Evolutionary conservation across 1,140 invertebrate species (phyloP), one percentile per base, ranked within the genome.

Genomic region (Saxidomus purpurata): DNA sequence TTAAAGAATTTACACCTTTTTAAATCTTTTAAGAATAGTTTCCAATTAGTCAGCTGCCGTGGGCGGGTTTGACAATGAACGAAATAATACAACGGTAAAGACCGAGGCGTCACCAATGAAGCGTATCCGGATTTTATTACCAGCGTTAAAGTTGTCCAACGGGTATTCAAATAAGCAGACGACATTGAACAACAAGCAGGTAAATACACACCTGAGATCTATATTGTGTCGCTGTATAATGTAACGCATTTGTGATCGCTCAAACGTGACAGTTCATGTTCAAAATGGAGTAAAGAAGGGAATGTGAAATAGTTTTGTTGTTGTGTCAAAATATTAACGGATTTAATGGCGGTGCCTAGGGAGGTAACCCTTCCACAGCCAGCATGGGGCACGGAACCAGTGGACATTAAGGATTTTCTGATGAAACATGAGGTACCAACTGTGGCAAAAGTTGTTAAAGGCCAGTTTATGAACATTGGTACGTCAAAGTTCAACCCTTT

Each of bases 381-480:
- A 55, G 97, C 98, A 93, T 99, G 98, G 98, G 97, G 97, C 76
- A 98, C 98, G 92, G 97, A 98, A 92, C 97, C 97, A 11, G 97
- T 97, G 89, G 97, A 98, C 93, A 96, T 98, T 28, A 97, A 97
- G 90, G 98, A 98, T 93, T 98, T 98, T 94, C 97, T 98, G 40
- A 96, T 97, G 92, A 98, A 98, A 93, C 97, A 97, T 91, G 97
- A 97, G 69, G 96, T 98, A 77, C 98, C 98, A 13, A 97, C 97
- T 90, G 97, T 99, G 89, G 98, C 98, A 84, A 98, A 98, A 96
- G 98, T 99, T 91, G 97, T 98, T 87, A 98, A 99, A 96, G 98
- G 98, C 82, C 98, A 98, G 94, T 99, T 98, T 96, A 97, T 98
- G 82, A 97, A 97, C 36, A 96, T 99, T 19, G 98, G 98, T 6